Conservation (phyloP, 2,113 vertebrate species). For the Ptyas mucosa region DNA sequence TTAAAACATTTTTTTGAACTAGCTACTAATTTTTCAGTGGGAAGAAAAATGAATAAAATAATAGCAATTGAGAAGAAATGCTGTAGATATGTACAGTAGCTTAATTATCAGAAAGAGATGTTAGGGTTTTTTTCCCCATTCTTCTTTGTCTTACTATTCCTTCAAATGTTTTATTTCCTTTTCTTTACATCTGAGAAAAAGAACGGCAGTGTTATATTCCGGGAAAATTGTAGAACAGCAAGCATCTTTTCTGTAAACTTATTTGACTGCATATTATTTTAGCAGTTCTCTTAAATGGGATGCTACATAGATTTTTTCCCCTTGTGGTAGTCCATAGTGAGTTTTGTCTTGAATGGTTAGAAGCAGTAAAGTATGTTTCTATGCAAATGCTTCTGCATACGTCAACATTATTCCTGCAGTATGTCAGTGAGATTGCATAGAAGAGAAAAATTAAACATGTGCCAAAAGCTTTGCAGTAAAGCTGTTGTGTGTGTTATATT, state of each 20-base stretch:
- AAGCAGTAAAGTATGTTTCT: not conserved
- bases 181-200: not conserved
- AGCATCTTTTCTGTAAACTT: not conserved
- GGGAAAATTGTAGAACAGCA: not conserved
- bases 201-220: not conserved
- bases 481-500: not conserved
- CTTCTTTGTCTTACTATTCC: not conserved
- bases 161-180: not conserved
- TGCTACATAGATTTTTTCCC: not conserved
- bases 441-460: not conserved
- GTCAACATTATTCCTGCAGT: not conserved
- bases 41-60: not conserved
- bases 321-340: not conserved
- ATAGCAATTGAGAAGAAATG: not conserved
- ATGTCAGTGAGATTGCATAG: not conserved
- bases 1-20: not conserved
- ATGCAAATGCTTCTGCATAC: not conserved
- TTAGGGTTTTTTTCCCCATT: not conserved
- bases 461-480: not conserved
- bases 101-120: not conserved
- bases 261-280: not conserved
- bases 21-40: not conserved
- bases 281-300: not conserved
- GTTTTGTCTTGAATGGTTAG: not conserved
- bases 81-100: not conserved